phyloP scores from a whole-genome alignment of 37 sponge, comb jelly and placozoan species.

The Dysidea cf. avara region DNA sequence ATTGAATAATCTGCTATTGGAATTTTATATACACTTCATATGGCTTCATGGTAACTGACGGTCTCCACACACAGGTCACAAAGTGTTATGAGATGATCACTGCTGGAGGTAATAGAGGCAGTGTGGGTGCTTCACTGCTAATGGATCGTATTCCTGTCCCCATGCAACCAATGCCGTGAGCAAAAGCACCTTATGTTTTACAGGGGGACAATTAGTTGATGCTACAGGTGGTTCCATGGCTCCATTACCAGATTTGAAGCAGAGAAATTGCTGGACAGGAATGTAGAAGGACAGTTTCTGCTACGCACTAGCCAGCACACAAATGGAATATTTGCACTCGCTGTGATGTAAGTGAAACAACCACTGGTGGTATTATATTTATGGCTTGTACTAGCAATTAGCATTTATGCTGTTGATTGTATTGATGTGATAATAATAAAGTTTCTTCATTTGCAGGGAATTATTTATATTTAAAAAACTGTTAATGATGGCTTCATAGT shows the following conservation, averaged over 20 bases:
- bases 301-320: slow-evolving; percentile 51
- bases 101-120: slow-evolving; percentile 47
- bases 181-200: not conserved
- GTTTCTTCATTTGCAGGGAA: not conserved
- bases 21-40: too few species aligned
- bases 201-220: too few species aligned
- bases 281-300: slow-evolving; percentile 71
- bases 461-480: not conserved
- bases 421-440: not conserved
- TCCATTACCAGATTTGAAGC: slow-evolving; percentile 55
- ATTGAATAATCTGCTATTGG: too few species aligned
- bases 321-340: slow-evolving; percentile 60
- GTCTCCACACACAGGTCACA: too few species aligned
- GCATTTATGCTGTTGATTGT: not conserved
- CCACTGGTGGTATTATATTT: too few species aligned
- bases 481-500: too few species aligned
- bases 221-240: slow-evolving; percentile 65
- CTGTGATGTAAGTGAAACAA: slow-evolving; percentile 33
- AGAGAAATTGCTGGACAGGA: slow-evolving; percentile 64
- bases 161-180: slow-evolving; percentile 67
- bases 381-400: not conserved
- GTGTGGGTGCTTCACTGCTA: slow-evolving; percentile 23
- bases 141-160: slow-evolving; percentile 25
- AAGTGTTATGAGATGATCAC: slow-evolving; percentile 13
- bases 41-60: too few species aligned